A percentile compares a stretch with the other conserved stretches of the same genome.
phyloP scores from a whole-genome alignment of 2,113 vertebrate genomes.

The Neotoma lepida region DNA sequence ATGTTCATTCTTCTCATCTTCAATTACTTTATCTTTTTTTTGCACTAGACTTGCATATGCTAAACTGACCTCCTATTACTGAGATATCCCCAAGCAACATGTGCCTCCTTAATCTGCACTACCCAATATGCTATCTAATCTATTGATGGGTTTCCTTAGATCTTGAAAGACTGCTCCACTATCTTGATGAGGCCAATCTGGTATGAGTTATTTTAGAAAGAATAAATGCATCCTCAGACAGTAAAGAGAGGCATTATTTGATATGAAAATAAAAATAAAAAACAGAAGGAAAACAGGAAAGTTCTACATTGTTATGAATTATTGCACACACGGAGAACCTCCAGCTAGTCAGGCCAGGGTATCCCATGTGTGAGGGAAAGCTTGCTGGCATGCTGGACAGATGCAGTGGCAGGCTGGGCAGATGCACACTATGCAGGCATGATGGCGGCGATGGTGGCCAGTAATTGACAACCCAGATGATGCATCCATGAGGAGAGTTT shows the following conservation, averaged over 20 bases:
- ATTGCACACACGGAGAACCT: too few species aligned
- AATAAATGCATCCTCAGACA: background rate
- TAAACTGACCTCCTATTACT: too few species aligned
- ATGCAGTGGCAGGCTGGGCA: too few species aligned
- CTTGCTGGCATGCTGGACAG: too few species aligned
- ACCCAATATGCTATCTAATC: background rate
- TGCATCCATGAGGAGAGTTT: too few species aligned
- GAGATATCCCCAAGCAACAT: background rate
- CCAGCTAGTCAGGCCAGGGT: too few species aligned
- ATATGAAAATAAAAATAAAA: background rate
- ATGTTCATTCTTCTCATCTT: background rate
- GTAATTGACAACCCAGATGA: too few species aligned
- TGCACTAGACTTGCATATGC: background rate
- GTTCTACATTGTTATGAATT: too few species aligned
- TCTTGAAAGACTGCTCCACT: background rate
- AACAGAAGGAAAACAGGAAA: background rate
- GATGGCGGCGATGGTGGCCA: too few species aligned
- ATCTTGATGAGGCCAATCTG: background rate
- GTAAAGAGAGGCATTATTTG: background rate
- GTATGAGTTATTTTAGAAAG: background rate
- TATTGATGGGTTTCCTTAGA: background rate
- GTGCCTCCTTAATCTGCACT: background rate
- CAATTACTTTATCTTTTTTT: too few species aligned
- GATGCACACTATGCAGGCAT: too few species aligned
- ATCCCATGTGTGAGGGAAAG: too few species aligned